Evolutionary conservation across 2,113 vertebrate species (phyloP).

Genomic region (Pithys albifrons): DNA sequence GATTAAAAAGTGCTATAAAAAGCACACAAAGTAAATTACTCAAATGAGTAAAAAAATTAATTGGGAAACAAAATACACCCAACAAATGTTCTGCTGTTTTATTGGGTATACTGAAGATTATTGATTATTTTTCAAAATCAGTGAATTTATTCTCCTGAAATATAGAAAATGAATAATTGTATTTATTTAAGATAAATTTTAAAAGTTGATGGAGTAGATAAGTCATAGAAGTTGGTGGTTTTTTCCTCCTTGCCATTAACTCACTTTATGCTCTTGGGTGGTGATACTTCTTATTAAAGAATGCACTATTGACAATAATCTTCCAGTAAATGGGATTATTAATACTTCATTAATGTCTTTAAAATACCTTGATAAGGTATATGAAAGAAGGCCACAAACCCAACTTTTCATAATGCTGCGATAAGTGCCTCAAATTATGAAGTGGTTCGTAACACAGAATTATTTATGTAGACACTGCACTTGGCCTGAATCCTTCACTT

Average conservation of each 20-base stretch:
- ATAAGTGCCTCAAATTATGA: not conserved
- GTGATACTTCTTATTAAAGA: not conserved
- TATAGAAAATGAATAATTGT: not conserved
- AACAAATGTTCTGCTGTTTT: not conserved
- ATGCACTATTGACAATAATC: not conserved
- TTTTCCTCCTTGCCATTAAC: not conserved
- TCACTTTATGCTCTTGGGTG: not conserved
- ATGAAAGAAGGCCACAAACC: not conserved
- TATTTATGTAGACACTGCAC: not conserved
- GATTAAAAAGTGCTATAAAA: constrained; percentile 15
- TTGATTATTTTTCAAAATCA: not conserved
- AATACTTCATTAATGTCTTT: not conserved
- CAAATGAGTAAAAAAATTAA: not conserved
- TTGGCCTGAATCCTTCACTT: not conserved
- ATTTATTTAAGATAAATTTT: not conserved
- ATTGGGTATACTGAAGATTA: not conserved
- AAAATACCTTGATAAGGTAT: not conserved
- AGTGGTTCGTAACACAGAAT: not conserved
- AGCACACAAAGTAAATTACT: not conserved
- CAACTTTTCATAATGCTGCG: not conserved
- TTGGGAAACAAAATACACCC: not conserved
- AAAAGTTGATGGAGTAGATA: not conserved
- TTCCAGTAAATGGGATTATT: not conserved
- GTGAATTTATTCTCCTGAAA: not conserved
- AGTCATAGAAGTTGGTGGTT: not conserved